Evolutionary conservation across 2,113 vertebrate genomes (phyloP).

Genomic region (Silurus glanis): DNA sequence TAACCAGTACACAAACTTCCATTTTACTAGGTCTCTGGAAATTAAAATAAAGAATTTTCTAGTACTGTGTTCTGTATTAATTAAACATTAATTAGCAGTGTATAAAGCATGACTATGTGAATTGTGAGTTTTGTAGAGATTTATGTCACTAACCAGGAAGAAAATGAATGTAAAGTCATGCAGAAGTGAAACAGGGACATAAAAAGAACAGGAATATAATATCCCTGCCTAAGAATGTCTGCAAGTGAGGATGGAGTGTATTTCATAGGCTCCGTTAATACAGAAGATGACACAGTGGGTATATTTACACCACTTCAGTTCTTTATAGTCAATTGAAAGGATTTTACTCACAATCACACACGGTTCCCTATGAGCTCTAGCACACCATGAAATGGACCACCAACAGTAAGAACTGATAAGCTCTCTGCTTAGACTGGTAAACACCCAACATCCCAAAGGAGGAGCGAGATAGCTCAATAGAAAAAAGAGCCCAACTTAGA

Average conservation of each 20-base stretch:
- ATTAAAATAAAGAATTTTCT: not conserved
- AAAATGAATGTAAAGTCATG: not conserved
- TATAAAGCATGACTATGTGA: not conserved
- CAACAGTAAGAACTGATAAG: constrained; percentile 36
- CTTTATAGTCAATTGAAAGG: constrained; percentile 26
- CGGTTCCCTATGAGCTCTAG: constrained; percentile 22
- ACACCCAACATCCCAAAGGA: constrained; percentile 25
- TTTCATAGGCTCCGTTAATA: not conserved
- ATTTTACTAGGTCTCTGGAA: not conserved
- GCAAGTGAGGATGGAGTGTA: constrained; percentile 16
- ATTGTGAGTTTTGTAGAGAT: not conserved
- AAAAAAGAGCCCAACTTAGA: constrained; percentile 4
- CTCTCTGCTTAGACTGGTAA: constrained; percentile 39
- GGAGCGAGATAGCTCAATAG: not conserved
- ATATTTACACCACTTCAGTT: constrained; percentile 33
- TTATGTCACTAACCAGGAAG: not conserved
- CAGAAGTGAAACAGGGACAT: not conserved
- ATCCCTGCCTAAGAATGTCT: not conserved
- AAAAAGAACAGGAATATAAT: not conserved
- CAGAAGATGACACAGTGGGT: not conserved
- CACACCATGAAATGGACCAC: constrained; percentile 32
- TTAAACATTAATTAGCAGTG: too few species aligned
- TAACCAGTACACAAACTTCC: not conserved
- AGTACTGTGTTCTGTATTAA: not conserved
- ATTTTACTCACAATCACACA: not conserved